Base-by-base conservation (phyloP, 92 coral and sea anemone genomes). In the Palythoa grandiflora region DNA sequence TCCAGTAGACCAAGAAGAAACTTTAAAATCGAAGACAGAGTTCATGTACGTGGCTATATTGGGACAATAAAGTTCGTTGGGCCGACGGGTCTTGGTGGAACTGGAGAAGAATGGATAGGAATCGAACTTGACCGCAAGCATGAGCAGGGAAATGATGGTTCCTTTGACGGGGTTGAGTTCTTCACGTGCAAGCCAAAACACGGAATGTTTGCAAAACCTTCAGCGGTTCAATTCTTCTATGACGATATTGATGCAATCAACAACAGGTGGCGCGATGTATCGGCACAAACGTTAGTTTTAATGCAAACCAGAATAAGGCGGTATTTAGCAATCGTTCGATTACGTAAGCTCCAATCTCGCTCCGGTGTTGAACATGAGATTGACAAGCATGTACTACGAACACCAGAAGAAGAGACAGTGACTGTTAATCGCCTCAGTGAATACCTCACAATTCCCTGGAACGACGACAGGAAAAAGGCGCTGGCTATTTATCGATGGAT, bases 401-500 rank as follows among this genome's bases (percentile, higher is more conserved):
- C 93, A 39, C 96, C 98, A 2, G 77, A 54, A 12, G 86, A 89
- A 52, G 96, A 92, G 71, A 92, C 94, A 7, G 75, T 78, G 19
- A 89, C 80, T 73, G 74, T 92, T 50, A 89, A 73, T 10, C 92
- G 89, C 47, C 91, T 95, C 9, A 92, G 96, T 80, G 91, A 87
- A 13, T 95, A 93, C 73, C 98, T 95, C 19, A 91, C 98, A 11
- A 87, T 66, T 71, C 94, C 93, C 14, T 93, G 88, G 65, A 89
- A 60, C 15, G 83, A 77, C 57, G 73, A 84, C 59, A 84, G 90
- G 88, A 89, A 92, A 89, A 95, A 94, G 74, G 94, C 98, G 6
- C 91, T 89, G 70, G 96, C 98, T 1, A 87, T 93, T 39, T 95
- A 93, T 65, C 88, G 96, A 19, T 95, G 98, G 98, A 88, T 95